phyloP scores from a whole-genome alignment of 2,888 invertebrate species.

The Thereva unica region DNA sequence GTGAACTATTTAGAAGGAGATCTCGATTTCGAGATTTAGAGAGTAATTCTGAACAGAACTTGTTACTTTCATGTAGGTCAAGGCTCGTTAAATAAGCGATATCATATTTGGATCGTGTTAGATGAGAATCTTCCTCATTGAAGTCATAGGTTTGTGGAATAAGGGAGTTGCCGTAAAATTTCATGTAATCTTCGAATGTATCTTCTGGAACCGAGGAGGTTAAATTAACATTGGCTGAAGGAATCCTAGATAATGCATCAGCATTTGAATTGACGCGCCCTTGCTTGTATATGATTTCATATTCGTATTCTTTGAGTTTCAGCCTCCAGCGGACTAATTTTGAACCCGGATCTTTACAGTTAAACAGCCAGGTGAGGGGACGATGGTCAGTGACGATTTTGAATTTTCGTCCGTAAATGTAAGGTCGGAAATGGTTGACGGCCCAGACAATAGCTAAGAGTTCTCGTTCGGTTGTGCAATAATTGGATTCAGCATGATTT shows the following conservation, averaged over 20 bases:
- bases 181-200: slow-evolving; percentile 19
- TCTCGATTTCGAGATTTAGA: no score
- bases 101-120: background rate
- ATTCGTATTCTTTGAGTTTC: slow-evolving; percentile 7
- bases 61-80: no score
- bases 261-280: slow-evolving; percentile 46
- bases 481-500: slow-evolving; percentile 43
- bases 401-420: slow-evolving; percentile 39
- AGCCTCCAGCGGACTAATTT: background rate
- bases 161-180: slow-evolving; percentile 15
- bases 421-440: slow-evolving; percentile 45
- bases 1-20: background rate
- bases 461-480: slow-evolving; percentile 45
- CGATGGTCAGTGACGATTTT: slow-evolving; percentile 6
- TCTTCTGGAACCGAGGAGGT: background rate
- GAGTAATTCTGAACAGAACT: no score
- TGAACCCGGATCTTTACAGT: slow-evolving; percentile 5
- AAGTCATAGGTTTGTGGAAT: slow-evolving; percentile 1
- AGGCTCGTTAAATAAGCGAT: no score
- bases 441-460: background rate
- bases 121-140: slow-evolving; percentile 6
- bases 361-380: slow-evolving; percentile 6
- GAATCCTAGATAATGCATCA: slow-evolving; percentile 46
- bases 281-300: slow-evolving; percentile 40
- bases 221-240: background rate